Conservation (phyloP, 2,113 vertebrate species). For the Chamaetylas fuelleborni region DNA sequence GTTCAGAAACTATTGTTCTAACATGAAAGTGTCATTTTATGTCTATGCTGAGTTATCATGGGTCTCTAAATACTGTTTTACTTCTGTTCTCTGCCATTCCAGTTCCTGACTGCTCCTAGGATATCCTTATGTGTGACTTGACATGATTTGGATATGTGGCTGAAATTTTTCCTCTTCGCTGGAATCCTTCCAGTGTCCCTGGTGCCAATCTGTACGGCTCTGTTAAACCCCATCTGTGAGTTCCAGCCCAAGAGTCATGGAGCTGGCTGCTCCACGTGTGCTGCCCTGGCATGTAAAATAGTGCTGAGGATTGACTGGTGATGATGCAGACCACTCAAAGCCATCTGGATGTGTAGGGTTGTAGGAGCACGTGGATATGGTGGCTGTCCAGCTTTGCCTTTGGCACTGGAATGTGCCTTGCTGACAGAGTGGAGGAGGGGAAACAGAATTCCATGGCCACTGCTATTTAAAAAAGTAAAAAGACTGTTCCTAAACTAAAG, state of each 20-base stretch:
- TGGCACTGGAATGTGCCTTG: neutral
- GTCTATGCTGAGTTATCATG: neutral
- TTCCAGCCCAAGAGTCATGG: rapidly evolving
- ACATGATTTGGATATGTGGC: neutral
- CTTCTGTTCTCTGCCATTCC: neutral
- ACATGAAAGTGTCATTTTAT: neutral
- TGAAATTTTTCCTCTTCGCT: neutral
- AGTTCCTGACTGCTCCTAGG: neutral
- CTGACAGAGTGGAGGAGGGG: neutral
- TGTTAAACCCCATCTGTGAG: neutral
- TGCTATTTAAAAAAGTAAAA: neutral
- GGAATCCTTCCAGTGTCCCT: neutral
- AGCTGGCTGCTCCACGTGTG: neutral
- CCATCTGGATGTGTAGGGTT: neutral
- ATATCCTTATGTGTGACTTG: neutral
- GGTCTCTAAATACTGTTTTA: neutral
- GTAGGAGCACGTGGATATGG: neutral
- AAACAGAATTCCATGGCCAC: neutral
- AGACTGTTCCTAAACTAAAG: neutral
- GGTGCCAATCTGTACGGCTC: neutral
- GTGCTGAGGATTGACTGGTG: neutral
- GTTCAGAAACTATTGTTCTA: neutral
- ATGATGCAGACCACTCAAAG: neutral
- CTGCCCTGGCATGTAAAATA: neutral
- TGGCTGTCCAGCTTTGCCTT: neutral